These are phyloP conservation scores for Myanophis thanlyinensis DNA, from an alignment of 2,113 vertebrate genomes.

Conservation along the genomic window DNA sequence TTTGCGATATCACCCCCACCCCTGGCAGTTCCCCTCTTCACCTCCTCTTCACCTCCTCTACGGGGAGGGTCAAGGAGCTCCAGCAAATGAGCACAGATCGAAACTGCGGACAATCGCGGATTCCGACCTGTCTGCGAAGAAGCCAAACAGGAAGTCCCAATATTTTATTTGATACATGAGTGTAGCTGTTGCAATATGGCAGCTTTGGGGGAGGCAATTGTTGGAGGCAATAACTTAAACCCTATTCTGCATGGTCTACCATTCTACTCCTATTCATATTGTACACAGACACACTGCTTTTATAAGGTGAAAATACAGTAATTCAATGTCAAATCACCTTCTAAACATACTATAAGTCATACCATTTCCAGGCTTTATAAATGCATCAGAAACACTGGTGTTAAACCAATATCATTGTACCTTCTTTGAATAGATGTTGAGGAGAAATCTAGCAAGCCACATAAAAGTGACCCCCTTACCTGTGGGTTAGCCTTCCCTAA, in stretches of 20 bases:
- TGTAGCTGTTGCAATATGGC: background rate
- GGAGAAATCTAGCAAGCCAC: background rate
- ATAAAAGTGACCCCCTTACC: background rate
- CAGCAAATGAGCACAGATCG: no score
- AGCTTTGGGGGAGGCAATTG: background rate
- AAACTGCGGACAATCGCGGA: no score
- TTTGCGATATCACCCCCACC: no score
- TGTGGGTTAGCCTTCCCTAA: background rate
- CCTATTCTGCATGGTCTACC: background rate
- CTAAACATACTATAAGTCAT: constrained; percentile 18
- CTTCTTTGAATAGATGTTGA: background rate
- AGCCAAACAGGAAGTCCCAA: no score
- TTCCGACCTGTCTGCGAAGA: no score
- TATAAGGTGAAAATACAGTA: background rate
- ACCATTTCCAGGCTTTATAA: background rate
- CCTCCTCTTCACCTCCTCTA: no score
- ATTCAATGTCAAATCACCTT: background rate
- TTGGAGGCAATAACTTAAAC: background rate
- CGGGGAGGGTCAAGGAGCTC: no score
- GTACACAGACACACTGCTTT: background rate
- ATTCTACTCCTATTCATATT: background rate
- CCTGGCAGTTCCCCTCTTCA: no score
- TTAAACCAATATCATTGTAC: background rate
- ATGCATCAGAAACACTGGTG: background rate
- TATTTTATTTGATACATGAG: background rate